Evolutionary conservation across 2,113 vertebrate genomes (phyloP), one percentile per base, ranked within the genome.

Genomic region (Apteryx owenii): DNA sequence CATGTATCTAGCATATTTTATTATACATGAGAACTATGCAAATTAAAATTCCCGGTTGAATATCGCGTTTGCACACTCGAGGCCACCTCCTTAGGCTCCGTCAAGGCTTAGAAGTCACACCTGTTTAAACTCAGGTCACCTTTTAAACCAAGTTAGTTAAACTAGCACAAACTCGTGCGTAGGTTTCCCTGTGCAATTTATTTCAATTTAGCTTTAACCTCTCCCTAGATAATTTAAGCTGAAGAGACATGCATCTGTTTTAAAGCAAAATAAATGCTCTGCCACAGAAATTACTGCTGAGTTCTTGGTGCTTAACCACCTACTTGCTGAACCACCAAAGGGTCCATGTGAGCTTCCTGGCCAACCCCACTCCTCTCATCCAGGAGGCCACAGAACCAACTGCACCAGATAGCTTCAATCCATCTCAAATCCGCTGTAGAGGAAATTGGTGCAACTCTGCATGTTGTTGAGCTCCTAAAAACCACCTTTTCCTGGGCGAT

Each of bases 21-120:
- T 96, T 93, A 90, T 88, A 95, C 87, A 96, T 64, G 68, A 94
- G 94, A 84, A 94, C 8, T 1, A 93, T 72, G 54, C 53, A 90
- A 91, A 95, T 92, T 86, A 62, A 91, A 78, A 94, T 73, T 81
- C 91, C 89, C 58, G 1, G 84, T 3, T 68, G 76, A 54, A 7
- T 14, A 40, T 58, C 81, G 62, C 29, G 7, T 89, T 77, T 28
- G 54, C 62, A 82, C 44, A 38, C 78, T 70, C 62, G 50, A 80
- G 89, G 85, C 88, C 69, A 61, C 56, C 83, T 90, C 72, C 77
- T 79, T 40, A 29, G 21, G 70, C 36, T 65, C 76, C 4, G 0
- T 3, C 0, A 0, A 75, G 46, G 50, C 60, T 40, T 28, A 5
- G 50, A 60, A 94, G 81, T 53, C 68, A n/a, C 54, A 36, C 87